Base-by-base conservation (phyloP, 2,888 invertebrate species). In the Elysia crispata region DNA sequence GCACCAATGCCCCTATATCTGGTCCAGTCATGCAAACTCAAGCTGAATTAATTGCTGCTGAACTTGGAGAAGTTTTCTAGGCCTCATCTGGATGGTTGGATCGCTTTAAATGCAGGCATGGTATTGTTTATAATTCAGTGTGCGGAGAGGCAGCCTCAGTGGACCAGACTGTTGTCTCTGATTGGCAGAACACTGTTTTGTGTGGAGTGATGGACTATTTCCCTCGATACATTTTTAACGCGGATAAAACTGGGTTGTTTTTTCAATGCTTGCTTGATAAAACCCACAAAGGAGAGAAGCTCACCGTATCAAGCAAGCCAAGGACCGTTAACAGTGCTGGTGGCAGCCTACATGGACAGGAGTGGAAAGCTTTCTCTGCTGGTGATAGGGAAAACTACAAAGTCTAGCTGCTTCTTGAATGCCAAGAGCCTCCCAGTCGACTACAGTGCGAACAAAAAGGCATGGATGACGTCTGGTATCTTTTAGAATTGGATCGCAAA, bases 191-290 rank as follows among this genome's bases (percentile, higher is more conserved):
- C 20, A 80, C n/a, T 49, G 50, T 64, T 76, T 49, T 72, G 28
- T 5, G 15, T 13, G n/a, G 20, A 11, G 13, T 72, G 23, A 72
- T 15, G 28, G 70, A 75, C 0, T 85, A 82, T 76, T 13, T 23
- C 0, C 80, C 86, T 30, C 28, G 70, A 23, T 77, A 86, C 76
- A 83, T 85, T 25, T 85, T 67, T 74, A 85, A 86, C 70, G 83
- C 83, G 6, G 85, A 86, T 69, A 85, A 86, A 67, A 86, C 77
- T 5, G 77, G 72, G 25, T 83, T 87, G 20, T 87, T 87, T 72
- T 85, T 73, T 74, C 76, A 62, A 31, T 70, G 81, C 28, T 54
- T 82, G 13, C 84, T 84, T 30, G 82, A 83, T 15, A 82, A 78
- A 66, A 82, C 84, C 54, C 79, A 82, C 30, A 85, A 86, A 54